Conservation (phyloP, 2,113 vertebrate species). For the Halcyon senegalensis region DNA sequence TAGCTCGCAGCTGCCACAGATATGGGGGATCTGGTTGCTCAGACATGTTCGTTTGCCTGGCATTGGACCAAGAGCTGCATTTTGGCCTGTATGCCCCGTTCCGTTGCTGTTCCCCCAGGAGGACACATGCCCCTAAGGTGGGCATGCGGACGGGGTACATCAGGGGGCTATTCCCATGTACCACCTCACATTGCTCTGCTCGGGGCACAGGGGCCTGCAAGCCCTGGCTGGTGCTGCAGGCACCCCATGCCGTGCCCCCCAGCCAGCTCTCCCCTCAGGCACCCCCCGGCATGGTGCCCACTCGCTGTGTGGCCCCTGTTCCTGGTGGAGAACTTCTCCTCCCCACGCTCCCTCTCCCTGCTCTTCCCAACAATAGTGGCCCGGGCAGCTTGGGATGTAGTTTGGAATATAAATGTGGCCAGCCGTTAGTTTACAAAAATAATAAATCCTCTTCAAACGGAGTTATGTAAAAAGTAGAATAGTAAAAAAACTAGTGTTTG, state of each 20-base stretch:
- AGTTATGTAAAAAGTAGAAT: constrained; percentile 49
- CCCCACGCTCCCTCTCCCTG: neutral
- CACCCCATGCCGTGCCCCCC: accelerated
- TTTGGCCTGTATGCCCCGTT: neutral
- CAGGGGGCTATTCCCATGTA: neutral
- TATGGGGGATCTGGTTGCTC: neutral
- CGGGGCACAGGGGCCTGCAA: accelerated
- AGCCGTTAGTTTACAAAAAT: constrained; percentile 29
- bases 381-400: neutral
- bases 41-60: neutral
- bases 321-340: neutral
- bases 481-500: constrained; percentile 27
- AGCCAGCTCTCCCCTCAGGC: neutral
- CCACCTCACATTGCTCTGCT: accelerated
- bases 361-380: constrained; percentile 25
- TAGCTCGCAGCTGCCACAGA: neutral
- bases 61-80: accelerated
- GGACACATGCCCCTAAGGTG: accelerated
- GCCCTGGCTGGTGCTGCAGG: neutral
- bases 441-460: constrained; percentile 29
- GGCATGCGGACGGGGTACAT: too few relatives aligned
- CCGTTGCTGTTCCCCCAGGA: accelerated
- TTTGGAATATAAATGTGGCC: constrained; percentile 37
- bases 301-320: constrained; percentile 19
- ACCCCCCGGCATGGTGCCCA: neutral